A percentile compares a stretch with the other conserved stretches of the same genome.
phyloP scores from a whole-genome alignment of 2,797 vertebrate genomes.

The Enteromius unitaeniatus region DNA sequence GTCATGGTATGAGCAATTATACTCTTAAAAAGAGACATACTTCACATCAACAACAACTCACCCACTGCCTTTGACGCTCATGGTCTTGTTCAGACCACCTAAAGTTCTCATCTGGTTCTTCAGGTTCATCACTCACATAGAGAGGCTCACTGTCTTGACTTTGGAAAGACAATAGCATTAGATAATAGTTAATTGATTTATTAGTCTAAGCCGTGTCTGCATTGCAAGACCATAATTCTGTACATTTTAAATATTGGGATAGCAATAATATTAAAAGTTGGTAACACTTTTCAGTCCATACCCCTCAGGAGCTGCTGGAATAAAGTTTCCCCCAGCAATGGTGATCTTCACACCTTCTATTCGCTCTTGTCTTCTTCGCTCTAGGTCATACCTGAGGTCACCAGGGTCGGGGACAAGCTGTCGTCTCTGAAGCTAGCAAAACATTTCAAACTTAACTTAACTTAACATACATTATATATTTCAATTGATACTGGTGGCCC shows the following conservation, averaged over 20 bases:
- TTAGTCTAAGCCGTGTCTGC: background rate
- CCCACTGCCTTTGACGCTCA: constrained; percentile 53
- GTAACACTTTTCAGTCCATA: constrained; percentile 48
- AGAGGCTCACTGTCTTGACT: constrained; percentile 60
- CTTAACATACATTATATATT: background rate
- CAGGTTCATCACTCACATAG: background rate
- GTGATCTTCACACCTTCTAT: constrained; percentile 80
- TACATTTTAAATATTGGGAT: too few relatives aligned
- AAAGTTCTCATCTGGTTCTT: background rate
- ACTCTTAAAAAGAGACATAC: background rate
- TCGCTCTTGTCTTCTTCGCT: constrained; percentile 78
- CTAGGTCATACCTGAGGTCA: constrained; percentile 80
- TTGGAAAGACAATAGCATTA: constrained; percentile 16
- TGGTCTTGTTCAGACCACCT: constrained; percentile 49
- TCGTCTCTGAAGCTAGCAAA: constrained; percentile 55
- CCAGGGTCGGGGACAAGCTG: constrained; percentile 70
- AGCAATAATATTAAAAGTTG: background rate
- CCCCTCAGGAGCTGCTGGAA: constrained; percentile 62
- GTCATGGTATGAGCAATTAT: background rate
- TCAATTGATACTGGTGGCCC: background rate
- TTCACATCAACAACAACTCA: constrained; percentile 40
- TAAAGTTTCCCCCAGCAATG: constrained; percentile 66
- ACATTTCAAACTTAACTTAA: background rate
- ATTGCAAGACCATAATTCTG: too few relatives aligned
- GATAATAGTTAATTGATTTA: background rate